A percentile compares a stretch with the other conserved stretches of the same genome.
These are phyloP conservation scores for Eumacrocentrus americanus DNA, from an alignment of 2,888 invertebrate genomes.

Conservation along the genomic window DNA sequence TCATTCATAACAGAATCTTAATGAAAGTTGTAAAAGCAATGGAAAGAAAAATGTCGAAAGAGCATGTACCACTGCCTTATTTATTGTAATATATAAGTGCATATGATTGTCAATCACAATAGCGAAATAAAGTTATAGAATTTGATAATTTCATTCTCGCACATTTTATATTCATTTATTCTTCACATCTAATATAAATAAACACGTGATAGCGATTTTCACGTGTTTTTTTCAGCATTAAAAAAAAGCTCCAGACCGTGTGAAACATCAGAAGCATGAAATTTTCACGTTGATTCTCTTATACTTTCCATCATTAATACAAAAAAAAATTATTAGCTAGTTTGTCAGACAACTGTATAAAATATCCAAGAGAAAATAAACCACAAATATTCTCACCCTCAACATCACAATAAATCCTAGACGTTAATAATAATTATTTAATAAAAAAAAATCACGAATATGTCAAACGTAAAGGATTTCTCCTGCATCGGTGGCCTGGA, in stretches of 20 bases:
- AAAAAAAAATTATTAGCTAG: conserved; percentile 47
- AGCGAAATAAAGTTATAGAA: conserved; percentile 52
- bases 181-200: too few relatives aligned
- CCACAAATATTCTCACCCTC: conserved; percentile 3
- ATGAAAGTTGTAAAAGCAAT: conserved; percentile 20
- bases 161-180: neutral
- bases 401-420: conserved; percentile 21
- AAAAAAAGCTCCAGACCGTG: conserved; percentile 14
- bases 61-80: conserved; percentile 58
- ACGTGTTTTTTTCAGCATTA: conserved; percentile 8
- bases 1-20: neutral
- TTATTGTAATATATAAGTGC: conserved; percentile 57
- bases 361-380: neutral
- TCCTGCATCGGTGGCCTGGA: conserved; percentile 78
- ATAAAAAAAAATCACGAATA: conserved; percentile 32
- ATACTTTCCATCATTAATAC: conserved; percentile 1
- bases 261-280: conserved; percentile 48
- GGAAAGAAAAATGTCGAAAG: conserved; percentile 25
- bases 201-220: conserved; percentile 1
- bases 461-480: conserved; percentile 52
- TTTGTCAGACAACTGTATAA: neutral
- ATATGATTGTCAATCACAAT: conserved; percentile 49
- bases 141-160: conserved; percentile 27
- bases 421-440: neutral
- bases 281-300: conserved; percentile 43